Evolutionary conservation across 2,888 invertebrate genomes (phyloP).

Genomic region (Tachina fera): DNA sequence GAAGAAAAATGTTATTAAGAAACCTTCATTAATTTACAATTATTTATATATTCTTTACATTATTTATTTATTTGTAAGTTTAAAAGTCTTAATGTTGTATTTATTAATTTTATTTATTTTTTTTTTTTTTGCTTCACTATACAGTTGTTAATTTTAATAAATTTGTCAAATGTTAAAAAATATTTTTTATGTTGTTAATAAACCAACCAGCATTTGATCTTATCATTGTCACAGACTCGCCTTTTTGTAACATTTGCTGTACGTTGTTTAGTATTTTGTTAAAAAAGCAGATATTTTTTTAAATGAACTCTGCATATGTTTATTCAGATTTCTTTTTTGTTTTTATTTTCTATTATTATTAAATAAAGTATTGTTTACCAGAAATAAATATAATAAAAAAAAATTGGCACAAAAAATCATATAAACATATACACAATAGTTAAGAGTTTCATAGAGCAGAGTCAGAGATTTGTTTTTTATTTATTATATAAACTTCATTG

Average conservation of each 20-base stretch:
- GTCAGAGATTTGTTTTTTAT: conserved; percentile 42
- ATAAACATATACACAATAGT: conserved; percentile 17
- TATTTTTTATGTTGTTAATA: conserved; percentile 54
- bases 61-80: conserved; percentile 36
- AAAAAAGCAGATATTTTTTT: conserved; percentile 29
- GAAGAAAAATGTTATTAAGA: not conserved
- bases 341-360: conserved; percentile 35
- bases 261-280: conserved; percentile 25
- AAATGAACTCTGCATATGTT: conserved; percentile 70
- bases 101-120: conserved; percentile 9
- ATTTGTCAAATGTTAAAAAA: conserved; percentile 70
- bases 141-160: conserved; percentile 70
- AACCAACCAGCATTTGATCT: conserved; percentile 69
- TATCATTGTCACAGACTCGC: conserved; percentile 68
- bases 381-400: not conserved
- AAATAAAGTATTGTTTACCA: conserved; percentile 65
- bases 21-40: conserved; percentile 36
- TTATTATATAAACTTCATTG: conserved; percentile 30
- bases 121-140: conserved; percentile 22
- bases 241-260: conserved; percentile 66
- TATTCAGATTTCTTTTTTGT: conserved; percentile 27
- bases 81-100: conserved; percentile 5
- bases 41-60: not conserved
- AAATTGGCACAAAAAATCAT: not conserved
- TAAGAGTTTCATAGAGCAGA: conserved; percentile 23